Base-by-base conservation (phyloP, 1,140 invertebrate species). In the Pseudomyrmex gracilis region DNA sequence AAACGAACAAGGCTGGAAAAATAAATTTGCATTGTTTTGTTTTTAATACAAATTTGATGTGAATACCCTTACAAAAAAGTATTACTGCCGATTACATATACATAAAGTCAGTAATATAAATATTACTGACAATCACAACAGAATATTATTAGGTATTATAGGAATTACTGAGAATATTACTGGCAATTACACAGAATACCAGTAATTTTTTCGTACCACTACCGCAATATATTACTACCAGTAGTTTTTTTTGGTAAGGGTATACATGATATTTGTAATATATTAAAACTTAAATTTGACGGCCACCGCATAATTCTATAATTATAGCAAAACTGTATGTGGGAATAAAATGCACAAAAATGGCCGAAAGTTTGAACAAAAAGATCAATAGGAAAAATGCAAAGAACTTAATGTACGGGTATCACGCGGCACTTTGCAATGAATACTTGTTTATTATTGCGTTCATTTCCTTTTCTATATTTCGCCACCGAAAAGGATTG, bases 401-500 rank as follows among this genome's bases (percentile, higher is more conserved):
- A n/a, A n/a, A n/a, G n/a, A 98, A 96, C 80, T 97, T 97, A 8
- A 98, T 90, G 87, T 96, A 93, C 0, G 98, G 98, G 94, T 98
- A 98, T 97, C 97, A 98, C 20, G 98, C 96, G 17, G 97, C 97
- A 67, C 96, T 96, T 87, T 95, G 96, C 76, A 98, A 91, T 0
- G 97, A 97, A 93, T 96, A 98, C 55, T 95, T 95, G 73, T 97
- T 96, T 47, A 98, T 92, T 82, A 96, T 95, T 2, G 83, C 86
- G 89, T 97, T 96, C 10, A 98, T 95, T 74, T 96, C 95, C 13
- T 95, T 83, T 61, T 96, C 95, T 45, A 99, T 93, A 63, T 95
- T 94, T 2, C 95, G 94, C 97, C 98, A 99, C 20, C 95, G 96
- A 94, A 99, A 98, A 10, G 98, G 98, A 85, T 98, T 98, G 66